Base-by-base conservation (phyloP, 2,888 invertebrate species). In the Lithophane semibrunnea region DNA sequence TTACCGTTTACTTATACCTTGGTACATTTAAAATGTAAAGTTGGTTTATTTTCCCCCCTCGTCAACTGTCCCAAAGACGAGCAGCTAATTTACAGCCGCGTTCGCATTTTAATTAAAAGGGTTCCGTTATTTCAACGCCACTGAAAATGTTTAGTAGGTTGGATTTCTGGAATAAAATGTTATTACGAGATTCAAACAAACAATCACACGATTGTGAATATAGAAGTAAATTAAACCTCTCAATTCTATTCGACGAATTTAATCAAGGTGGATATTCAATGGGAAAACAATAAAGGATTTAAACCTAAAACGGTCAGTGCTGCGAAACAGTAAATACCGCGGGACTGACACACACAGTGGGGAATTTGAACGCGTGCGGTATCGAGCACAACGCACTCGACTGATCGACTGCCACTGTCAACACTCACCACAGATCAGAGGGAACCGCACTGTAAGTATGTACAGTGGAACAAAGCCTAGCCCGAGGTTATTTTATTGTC, bases 61-160 rank as follows among this genome's bases (percentile, higher is more conserved):
- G 80, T 89, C 89, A 89, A 83, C 83, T 83, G 84, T 85, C 85
- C 86, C 77, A 86, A 88, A 86, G 89, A 84, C 70, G 64, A 80
- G 83, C 88, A 87, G 88, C 87, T 90, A 92, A 92, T 92, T 91
- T 90, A 91, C 84, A 80, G 86, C 79, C 86, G 82, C 87, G 88
- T 90, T 90, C 88, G 85, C 84, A 86, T 91, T 92, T 92, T 91
- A 91, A 92, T 92, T 91, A 92, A 92, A 91, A 86, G 80, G 86
- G 88, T 85, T 87, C 86, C 83, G 73, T 83, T 84, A 84, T 82
- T 85, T 84, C 80, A 88, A 75, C 77, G 67, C 52, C 75, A 65
- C 67, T 75, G 75, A 66, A 73, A 66, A 79, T 66, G 60, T 71
- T 54, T 72, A 73, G 68, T 70, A 54, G 37, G 67, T 77, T 63